Percentiles rank a stretch among this genome's conserved stretches.
phyloP scores from a whole-genome alignment of 2,888 invertebrate genomes.

The Melangyna quadrimaculata region DNA sequence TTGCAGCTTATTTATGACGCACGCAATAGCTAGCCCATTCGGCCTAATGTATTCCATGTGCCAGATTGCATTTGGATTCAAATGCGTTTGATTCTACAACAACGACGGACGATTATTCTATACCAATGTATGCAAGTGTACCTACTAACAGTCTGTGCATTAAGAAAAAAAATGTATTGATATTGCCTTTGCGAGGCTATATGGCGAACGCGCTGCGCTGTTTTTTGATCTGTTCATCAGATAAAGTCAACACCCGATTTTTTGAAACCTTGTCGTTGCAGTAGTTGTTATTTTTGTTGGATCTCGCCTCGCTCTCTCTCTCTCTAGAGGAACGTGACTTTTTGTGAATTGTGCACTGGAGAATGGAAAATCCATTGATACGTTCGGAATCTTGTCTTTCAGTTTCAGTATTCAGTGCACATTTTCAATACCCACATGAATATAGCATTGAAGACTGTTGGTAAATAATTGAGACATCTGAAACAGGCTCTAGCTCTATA shows the following conservation, averaged over 20 bases:
- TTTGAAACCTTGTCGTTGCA: conserved; percentile 16
- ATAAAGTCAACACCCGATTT: conserved; percentile 60
- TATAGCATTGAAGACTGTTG: conserved; percentile 15
- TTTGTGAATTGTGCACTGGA: conserved; percentile 49
- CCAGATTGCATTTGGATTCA: conserved; percentile 58
- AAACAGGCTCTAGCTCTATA: not conserved
- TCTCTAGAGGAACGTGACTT: conserved; percentile 57
- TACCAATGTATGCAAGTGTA: not conserved
- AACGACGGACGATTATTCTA: too few species aligned
- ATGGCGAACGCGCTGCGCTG: conserved; percentile 40
- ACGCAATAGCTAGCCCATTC: conserved; percentile 50
- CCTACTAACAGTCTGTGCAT: not conserved
- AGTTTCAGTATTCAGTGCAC: conserved; percentile 65
- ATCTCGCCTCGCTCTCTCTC: not conserved
- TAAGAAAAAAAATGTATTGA: conserved; percentile 27
- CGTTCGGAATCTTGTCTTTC: conserved; percentile 44
- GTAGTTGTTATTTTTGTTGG: not conserved
- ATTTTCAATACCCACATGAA: conserved; percentile 52
- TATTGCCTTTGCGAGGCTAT: not conserved
- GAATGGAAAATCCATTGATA: conserved; percentile 38
- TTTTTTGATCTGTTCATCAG: conserved; percentile 61
- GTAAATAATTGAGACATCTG: conserved; percentile 60
- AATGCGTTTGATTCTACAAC: conserved; percentile 56
- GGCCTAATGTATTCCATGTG: conserved; percentile 65
- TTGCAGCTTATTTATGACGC: conserved; percentile 63